A percentile compares a stretch with the other conserved stretches of the same genome.
These are phyloP conservation scores for Callospermophilus lateralis DNA, from an alignment of 2,113 vertebrate species.

Conservation along the genomic window DNA sequence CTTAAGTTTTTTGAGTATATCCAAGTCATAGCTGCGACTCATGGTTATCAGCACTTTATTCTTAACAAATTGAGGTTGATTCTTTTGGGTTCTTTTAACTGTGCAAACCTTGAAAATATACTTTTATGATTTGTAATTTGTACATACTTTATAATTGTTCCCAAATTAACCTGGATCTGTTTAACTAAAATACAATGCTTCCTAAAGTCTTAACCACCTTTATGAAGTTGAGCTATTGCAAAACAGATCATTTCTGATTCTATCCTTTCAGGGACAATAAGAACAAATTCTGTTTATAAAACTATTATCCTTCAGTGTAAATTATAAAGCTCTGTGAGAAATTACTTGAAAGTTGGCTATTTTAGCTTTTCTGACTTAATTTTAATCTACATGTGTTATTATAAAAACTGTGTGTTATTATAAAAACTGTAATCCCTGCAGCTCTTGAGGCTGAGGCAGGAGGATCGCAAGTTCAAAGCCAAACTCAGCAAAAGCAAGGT, in stretches of 20 bases:
- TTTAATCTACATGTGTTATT: background rate
- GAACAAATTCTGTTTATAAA: constrained; percentile 1
- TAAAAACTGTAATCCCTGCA: background rate
- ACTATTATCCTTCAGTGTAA: background rate
- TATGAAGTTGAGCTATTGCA: background rate
- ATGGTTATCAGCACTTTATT: constrained; percentile 57
- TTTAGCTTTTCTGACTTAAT: constrained; percentile 24
- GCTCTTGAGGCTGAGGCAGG: too few relatives aligned
- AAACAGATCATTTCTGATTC: background rate
- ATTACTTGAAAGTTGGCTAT: background rate
- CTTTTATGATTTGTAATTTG: background rate
- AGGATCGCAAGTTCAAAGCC: too few relatives aligned
- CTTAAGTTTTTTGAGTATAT: constrained; percentile 53
- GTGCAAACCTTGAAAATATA: background rate
- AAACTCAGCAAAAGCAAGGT: too few relatives aligned
- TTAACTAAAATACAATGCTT: constrained; percentile 46
- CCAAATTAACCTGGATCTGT: constrained; percentile 19
- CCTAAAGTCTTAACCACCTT: background rate
- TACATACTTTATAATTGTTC: constrained; percentile 22
- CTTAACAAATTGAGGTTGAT: background rate
- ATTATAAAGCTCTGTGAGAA: background rate
- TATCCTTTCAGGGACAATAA: background rate
- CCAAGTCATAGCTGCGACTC: background rate
- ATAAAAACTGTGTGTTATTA: background rate
- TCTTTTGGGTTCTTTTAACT: constrained; percentile 16